Percentiles rank a stretch among this genome's conserved stretches.
phyloP scores from a whole-genome alignment of 2,888 invertebrate species.

The Tortricodes alternella region DNA sequence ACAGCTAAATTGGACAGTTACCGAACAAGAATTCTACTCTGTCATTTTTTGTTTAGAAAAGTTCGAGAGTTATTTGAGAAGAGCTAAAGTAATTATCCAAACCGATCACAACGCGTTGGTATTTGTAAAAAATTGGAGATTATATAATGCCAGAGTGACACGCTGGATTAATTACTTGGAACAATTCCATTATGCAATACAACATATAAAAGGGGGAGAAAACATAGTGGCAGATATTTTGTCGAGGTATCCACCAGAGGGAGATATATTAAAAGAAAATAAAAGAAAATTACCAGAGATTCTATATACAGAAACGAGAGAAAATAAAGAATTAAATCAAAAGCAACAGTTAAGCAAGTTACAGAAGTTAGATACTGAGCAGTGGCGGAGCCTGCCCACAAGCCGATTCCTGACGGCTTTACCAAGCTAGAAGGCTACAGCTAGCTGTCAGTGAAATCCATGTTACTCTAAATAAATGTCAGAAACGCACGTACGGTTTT shows the following conservation, averaged over 20 bases:
- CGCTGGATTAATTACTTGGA: conserved; percentile 38
- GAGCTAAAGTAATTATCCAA: conserved; percentile 33
- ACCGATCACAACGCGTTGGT: conserved; percentile 38
- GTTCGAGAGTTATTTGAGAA: conserved; percentile 40
- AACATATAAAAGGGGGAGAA: conserved; percentile 32
- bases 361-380: too few species aligned
- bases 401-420: too few species aligned
- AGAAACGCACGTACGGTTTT: too few species aligned
- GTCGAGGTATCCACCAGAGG: conserved; percentile 31
- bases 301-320: conserved; percentile 13
- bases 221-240: conserved; percentile 32
- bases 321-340: conserved; percentile 15
- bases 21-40: conserved; percentile 40
- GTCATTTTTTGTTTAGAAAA: conserved; percentile 36
- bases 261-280: conserved; percentile 29
- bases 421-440: too few species aligned
- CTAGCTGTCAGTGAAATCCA: too few species aligned
- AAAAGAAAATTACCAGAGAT: conserved; percentile 25
- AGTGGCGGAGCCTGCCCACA: too few species aligned
- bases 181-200: conserved; percentile 36
- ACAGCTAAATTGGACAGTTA: conserved; percentile 37
- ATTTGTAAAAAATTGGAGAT: conserved; percentile 37
- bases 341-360: too few species aligned
- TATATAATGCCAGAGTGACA: conserved; percentile 35
- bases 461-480: too few species aligned